Evolutionary conservation across 2,888 invertebrate species (phyloP).

Genomic region (Pammene fasciana): DNA sequence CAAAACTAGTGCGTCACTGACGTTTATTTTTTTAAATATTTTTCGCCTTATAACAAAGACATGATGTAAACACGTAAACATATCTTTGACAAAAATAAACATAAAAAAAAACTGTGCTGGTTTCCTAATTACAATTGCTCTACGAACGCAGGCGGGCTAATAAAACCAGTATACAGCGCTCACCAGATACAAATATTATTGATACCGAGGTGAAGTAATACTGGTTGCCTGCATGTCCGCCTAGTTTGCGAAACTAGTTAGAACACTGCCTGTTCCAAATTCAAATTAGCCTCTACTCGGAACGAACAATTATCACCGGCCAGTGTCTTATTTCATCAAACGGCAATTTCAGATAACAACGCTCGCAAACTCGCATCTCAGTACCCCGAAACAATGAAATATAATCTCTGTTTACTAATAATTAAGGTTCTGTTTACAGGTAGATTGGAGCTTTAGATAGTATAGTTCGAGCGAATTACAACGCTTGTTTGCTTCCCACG

Average conservation of each 20-base stretch:
- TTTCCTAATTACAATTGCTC: background rate
- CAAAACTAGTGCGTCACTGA: background rate
- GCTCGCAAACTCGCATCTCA: constrained; percentile 12
- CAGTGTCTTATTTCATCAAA: constrained; percentile 42
- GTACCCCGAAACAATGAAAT: background rate
- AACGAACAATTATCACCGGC: constrained; percentile 40
- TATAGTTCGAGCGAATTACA: constrained; percentile 4
- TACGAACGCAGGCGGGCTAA: background rate
- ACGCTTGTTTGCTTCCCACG: constrained; percentile 37
- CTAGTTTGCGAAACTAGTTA: background rate
- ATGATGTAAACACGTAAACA: background rate
- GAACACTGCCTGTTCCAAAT: constrained; percentile 24
- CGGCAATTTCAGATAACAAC: constrained; percentile 23
- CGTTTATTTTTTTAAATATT: too few species aligned
- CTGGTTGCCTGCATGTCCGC: background rate
- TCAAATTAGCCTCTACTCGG: constrained; percentile 40
- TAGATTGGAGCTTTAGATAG: background rate
- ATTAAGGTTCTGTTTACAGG: constrained; percentile 3
- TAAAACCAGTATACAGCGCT: background rate
- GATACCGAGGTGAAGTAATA: background rate
- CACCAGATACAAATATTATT: background rate
- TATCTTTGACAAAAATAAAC: constrained; percentile 5
- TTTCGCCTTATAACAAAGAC: background rate
- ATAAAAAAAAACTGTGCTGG: constrained; percentile 27
- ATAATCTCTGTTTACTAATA: background rate